Base-by-base conservation (phyloP, 37 sponge, comb jelly and placozoan genomes). In the Haliclona indistincta region DNA sequence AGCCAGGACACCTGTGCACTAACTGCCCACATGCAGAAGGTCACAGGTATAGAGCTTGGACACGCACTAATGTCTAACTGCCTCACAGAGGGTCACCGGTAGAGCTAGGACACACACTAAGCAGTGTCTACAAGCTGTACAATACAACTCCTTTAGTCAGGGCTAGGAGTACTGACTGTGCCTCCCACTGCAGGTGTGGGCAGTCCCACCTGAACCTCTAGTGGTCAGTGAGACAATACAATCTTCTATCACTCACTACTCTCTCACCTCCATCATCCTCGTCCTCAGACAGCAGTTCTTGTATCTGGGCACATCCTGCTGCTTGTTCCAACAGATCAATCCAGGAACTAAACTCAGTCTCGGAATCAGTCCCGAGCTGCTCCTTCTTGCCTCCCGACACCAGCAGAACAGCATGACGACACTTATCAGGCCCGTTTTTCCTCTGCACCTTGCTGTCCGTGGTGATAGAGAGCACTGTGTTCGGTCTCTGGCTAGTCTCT, bases 271-370 rank as follows among this genome's bases (percentile, higher is more conserved):
- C 60, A 47, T 6, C 49, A n/a, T 83, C 76, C 44, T 84, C 84
- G 47, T 85, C 85, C 20, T 71, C 78, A 6, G 78, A 77, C 26
- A 54, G 54, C 20, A 85, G 71, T 73, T 78, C 79, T 71, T 70
- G 63, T 42, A 63, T 70, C 2, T 54, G 73, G 6, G 71, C 66
- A 70, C 29, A 33, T 13, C 85, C 85, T 25, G 71, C 52, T 22
- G 74, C 85, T 19, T 64, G 10, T 67, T 85, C 79, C 33, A 85
- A 19, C 17, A 35, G 56, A 1, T 8, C 20, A 4, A 41, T 28
- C 86, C 86, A 86, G 34, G 29, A 10, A 11, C 5, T 23, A 26
- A 73, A 56, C 4, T 86, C 86, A 11, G 52, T 30, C 47, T 56
- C 17, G 1, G 61, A 1, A 0, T 69, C 71, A 36, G 79, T 35